Conservation (phyloP, 2,113 vertebrate species). For the Stigmatopora argus region DNA sequence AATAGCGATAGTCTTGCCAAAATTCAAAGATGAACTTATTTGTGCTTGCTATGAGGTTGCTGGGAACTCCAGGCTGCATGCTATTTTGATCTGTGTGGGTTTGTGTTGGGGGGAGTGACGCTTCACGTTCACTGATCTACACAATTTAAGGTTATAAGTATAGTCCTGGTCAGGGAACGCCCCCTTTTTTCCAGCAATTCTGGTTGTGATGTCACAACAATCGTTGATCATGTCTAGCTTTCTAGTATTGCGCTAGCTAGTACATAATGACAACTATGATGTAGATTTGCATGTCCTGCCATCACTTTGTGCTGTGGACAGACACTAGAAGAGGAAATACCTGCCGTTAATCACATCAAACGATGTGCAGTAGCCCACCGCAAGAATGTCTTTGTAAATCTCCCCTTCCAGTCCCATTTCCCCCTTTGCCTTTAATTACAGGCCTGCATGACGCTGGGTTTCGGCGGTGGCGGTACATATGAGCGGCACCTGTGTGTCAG, state of each 20-base stretch:
- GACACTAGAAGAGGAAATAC: conserved; percentile 2
- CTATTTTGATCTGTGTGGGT: conserved; percentile 57
- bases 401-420: conserved; percentile 25
- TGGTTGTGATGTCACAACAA: too few species aligned
- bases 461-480: conserved; percentile 43
- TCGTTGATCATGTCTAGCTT: too few species aligned
- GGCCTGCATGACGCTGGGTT: conserved; percentile 47
- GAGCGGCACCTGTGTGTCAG: conserved; percentile 60
- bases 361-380: conserved; percentile 4
- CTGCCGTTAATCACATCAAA: conserved; percentile 40
- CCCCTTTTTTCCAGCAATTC: too few species aligned
- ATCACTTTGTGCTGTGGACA: not conserved
- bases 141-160: too few species aligned
- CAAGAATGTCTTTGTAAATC: conserved; percentile 40
- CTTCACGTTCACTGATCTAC: too few species aligned
- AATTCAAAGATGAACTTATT: conserved; percentile 17
- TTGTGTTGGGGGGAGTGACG: conserved; percentile 12
- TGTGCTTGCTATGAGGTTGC: conserved; percentile 14
- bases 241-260: too few species aligned
- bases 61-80: conserved; percentile 31
- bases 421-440: conserved; percentile 60
- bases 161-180: too few species aligned
- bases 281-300: not conserved
- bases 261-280: too few species aligned
- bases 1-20: conserved; percentile 4